phyloP scores from a whole-genome alignment of 2,113 vertebrate species.

The Mustela nigripes region DNA sequence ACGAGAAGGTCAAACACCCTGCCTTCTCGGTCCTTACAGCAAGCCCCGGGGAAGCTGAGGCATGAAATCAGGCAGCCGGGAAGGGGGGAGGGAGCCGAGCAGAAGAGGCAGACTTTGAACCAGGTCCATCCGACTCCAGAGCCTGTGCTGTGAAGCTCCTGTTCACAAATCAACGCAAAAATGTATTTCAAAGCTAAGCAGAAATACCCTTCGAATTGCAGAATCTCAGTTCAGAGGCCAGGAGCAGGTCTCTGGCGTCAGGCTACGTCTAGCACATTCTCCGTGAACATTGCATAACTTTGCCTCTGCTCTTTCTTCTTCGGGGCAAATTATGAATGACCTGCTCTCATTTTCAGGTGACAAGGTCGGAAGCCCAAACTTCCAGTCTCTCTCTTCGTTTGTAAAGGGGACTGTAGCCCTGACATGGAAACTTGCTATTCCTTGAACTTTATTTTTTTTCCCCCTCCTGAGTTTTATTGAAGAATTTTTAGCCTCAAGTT shows the following conservation, averaged over 20 bases:
- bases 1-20: not conserved
- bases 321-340: not conserved
- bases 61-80: not conserved
- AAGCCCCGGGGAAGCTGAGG: not conserved
- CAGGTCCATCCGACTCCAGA: not conserved
- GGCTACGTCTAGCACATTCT: not conserved
- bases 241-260: not conserved
- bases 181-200: not conserved
- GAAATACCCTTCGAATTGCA: not conserved
- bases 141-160: not conserved
- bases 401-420: not conserved
- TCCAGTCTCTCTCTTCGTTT: not conserved
- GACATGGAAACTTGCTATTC: not conserved
- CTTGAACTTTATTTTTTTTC: conserved; percentile 41
- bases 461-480: conserved; percentile 71
- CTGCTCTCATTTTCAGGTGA: not conserved
- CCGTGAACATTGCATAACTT: not conserved
- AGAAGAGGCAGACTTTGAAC: not conserved
- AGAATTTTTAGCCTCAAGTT: conserved; percentile 81
- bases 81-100: too few relatives aligned
- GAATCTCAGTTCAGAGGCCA: not conserved
- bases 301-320: not conserved
- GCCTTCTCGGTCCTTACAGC: not conserved
- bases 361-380: not conserved
- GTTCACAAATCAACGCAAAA: not conserved